Percentiles rank a stretch among this genome's conserved stretches.
phyloP scores from a whole-genome alignment of 2,797 vertebrate genomes.

The Karalla daura region DNA sequence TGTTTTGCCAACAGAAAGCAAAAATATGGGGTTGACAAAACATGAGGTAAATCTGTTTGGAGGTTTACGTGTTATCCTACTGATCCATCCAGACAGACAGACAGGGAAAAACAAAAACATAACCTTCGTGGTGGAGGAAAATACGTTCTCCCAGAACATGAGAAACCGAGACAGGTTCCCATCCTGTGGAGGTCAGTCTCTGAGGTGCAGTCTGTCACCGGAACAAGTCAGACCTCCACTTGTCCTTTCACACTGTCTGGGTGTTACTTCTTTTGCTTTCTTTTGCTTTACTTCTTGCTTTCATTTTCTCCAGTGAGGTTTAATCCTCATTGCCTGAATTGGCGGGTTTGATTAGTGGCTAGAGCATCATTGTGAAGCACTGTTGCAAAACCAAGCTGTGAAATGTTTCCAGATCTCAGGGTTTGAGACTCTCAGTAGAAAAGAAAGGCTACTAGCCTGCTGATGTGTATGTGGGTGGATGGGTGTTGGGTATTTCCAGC shows the following conservation, averaged over 20 bases:
- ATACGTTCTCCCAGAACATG: conserved; percentile 33
- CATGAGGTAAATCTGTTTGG: background rate
- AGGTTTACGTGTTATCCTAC: conserved; percentile 24
- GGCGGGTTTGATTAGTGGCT: conserved; percentile 29
- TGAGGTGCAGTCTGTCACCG: conserved; percentile 4
- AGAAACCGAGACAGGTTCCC: conserved; percentile 28
- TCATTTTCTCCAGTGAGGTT: background rate
- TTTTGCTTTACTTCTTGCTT: conserved; percentile 7
- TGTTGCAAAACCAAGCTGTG: conserved; percentile 38
- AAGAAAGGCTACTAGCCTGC: conserved; percentile 11
- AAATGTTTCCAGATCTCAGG: conserved; percentile 35
- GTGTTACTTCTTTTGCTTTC: conserved; percentile 15
- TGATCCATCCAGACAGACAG: conserved; percentile 9
- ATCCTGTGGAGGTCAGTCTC: conserved; percentile 17
- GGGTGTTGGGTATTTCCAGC: conserved; percentile 33
- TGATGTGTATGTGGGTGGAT: conserved; percentile 24
- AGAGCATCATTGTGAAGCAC: conserved; percentile 30
- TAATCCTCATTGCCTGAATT: conserved; percentile 21
- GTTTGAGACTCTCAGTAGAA: conserved; percentile 35
- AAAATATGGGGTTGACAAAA: conserved; percentile 21
- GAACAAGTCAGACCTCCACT: background rate
- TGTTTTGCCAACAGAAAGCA: conserved; percentile 21
- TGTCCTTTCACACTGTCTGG: background rate
- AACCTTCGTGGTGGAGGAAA: conserved; percentile 7
- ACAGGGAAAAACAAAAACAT: conserved; percentile 27